Conservation (phyloP, 2,113 vertebrate genomes). For the Lepus europaeus region DNA sequence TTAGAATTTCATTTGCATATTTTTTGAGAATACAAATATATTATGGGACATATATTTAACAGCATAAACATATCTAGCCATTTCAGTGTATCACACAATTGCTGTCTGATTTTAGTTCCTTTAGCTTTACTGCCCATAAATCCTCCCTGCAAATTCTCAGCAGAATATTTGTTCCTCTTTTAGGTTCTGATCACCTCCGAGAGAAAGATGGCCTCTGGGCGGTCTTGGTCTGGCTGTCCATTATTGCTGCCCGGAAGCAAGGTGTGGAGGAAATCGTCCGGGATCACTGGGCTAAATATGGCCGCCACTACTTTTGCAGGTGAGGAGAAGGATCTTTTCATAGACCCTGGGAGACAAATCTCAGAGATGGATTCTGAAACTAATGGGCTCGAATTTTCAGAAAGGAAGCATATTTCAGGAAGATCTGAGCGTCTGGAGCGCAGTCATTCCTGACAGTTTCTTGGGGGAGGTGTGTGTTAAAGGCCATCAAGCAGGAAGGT, state of each 20-base stretch:
- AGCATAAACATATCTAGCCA: background rate
- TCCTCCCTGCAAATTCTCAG: conserved; percentile 3
- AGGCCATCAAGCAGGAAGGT: background rate
- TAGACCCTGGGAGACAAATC: background rate
- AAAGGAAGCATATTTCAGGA: background rate
- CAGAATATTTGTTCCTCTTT: conserved; percentile 55
- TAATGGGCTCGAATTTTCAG: background rate
- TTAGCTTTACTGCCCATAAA: background rate
- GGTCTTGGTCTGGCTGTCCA: conserved; percentile 97
- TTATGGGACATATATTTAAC: background rate
- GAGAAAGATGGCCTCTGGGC: conserved; percentile 99
- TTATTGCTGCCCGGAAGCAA: conserved; percentile 94
- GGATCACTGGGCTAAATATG: conserved; percentile 97
- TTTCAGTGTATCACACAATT: background rate
- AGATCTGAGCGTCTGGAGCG: background rate
- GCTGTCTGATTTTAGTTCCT: background rate
- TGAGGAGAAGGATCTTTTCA: conserved; percentile 80
- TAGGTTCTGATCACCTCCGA: conserved; percentile 98
- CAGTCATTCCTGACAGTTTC: background rate
- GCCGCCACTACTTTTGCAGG: conserved; percentile 98
- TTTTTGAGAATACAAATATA: conserved; percentile 42
- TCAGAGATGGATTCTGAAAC: background rate
- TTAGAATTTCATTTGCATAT: conserved; percentile 33
- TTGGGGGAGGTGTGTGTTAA: background rate
- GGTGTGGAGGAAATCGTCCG: conserved; percentile 95